Base-by-base conservation (phyloP, 2,113 vertebrate species). In the Siniperca chuatsi region DNA sequence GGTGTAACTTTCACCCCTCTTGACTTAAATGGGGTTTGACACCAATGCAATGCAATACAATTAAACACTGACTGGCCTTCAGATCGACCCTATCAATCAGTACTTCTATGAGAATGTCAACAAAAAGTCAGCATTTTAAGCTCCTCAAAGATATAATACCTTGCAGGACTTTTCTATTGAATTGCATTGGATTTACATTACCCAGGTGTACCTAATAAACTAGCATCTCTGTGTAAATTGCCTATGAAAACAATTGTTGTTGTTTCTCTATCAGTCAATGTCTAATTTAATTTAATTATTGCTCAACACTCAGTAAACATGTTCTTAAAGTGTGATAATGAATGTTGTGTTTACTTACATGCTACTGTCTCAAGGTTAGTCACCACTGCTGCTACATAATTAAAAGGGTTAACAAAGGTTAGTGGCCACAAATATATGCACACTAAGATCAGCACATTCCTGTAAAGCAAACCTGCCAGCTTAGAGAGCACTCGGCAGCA, bases 341-440 rank as follows among this genome's bases (percentile, higher is more conserved):
- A 61, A 35, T 78, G 67, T 12, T 33, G 67, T 81, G 60, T 86
- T 92, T 86, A 73, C 78, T 62, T 35, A 16, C n/a, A 67, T 37
- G 23, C 23, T 62, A 35, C 2, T 4, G 25, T 72, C 84, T 85
- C 72, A 70, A 80, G 84, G 83, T 88, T 55, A 74, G 72, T 61
- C 60, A 8, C 65, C 48, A 48, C 71, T 6, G 52, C 10, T 18
- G 72, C 68, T 68, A 40, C 66, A 75, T 84, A 77, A 91, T 92
- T 88, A 84, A 71, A n/a, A 37, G n/a, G 79, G 80, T 85, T 84
- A 82, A 84, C 72, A 52, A 75, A 89, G 61, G 81, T 73, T 66
- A 78, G 70, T 29, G 61, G 74, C 21, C 48, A 48, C 69, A 84
- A 79, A 88, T 70, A 58, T 8, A 60, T 68, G 33, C 68, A 37